Percentiles rank a stretch among this genome's conserved stretches.
Evolutionary conservation across 2,888 invertebrate species (phyloP).

Genomic region (Cistogaster globosa): DNA sequence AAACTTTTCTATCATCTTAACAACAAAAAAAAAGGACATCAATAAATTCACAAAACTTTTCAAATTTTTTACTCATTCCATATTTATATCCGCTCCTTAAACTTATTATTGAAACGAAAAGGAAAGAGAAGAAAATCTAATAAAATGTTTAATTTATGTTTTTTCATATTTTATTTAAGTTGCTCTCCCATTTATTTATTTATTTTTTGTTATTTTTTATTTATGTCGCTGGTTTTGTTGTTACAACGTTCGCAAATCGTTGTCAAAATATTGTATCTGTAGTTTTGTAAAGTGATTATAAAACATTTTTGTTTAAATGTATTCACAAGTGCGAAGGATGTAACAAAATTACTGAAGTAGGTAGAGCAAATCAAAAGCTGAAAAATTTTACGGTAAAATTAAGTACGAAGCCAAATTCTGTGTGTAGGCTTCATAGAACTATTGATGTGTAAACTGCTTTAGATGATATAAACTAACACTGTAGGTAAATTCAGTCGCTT

Average conservation of each 20-base stretch:
- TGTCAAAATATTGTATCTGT: conserved; percentile 64
- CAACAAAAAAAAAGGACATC: conserved; percentile 51
- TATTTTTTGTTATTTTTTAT: conserved; percentile 23
- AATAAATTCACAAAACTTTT: conserved; percentile 66
- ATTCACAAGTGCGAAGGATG: neutral
- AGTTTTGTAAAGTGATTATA: conserved; percentile 51
- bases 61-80: conserved; percentile 43
- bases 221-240: conserved; percentile 30
- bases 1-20: conserved; percentile 47
- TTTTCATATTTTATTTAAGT: conserved; percentile 42
- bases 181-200: conserved; percentile 14
- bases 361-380: no score
- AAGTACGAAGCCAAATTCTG: no score
- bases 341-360: neutral
- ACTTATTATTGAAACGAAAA: neutral
- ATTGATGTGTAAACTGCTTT: no score
- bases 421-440: no score
- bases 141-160: conserved; percentile 68
- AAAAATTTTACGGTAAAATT: no score
- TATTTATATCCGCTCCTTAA: neutral
- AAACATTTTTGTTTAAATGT: conserved; percentile 47
- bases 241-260: conserved; percentile 58
- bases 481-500: no score
- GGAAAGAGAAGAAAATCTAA: conserved; percentile 57
- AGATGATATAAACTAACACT: no score